These are phyloP conservation scores for Caradrina clavipalpis DNA, from an alignment of 2,888 invertebrate genomes.

Conservation along the genomic window DNA sequence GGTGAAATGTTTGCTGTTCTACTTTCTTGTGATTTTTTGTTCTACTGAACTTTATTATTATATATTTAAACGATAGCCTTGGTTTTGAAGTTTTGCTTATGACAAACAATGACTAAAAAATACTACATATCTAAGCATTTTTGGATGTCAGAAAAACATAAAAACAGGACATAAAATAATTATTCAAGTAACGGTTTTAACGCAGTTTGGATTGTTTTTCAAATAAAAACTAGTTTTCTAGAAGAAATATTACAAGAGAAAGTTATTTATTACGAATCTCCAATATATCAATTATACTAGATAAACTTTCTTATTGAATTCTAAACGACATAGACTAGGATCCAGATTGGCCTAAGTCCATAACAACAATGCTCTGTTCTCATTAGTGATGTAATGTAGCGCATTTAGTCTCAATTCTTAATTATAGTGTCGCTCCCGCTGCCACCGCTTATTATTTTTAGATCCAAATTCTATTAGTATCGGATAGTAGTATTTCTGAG, in stretches of 20 bases:
- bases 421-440: not conserved
- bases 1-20: slow-evolving; percentile 1
- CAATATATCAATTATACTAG: not conserved
- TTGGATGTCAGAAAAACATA: no score
- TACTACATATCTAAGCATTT: no score
- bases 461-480: slow-evolving; percentile 18
- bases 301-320: not conserved
- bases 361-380: slow-evolving; percentile 1
- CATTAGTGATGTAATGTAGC: slow-evolving; percentile 27
- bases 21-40: slow-evolving; percentile 28
- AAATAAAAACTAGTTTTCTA: not conserved
- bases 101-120: not conserved
- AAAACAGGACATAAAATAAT: no score
- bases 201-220: not conserved
- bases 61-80: not conserved
- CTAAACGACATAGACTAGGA: not conserved
- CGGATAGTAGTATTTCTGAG: slow-evolving; percentile 1
- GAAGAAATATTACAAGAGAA: not conserved
- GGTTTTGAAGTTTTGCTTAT: not conserved
- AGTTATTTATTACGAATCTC: not conserved
- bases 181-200: not conserved
- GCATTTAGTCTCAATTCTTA: slow-evolving; percentile 13
- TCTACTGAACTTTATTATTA: slow-evolving; percentile 2
- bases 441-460: slow-evolving; percentile 43
- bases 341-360: not conserved